Percentiles rank a stretch among this genome's conserved stretches.
phyloP scores from a whole-genome alignment of 1,140 invertebrate genomes.

The Phthorimaea operculella region DNA sequence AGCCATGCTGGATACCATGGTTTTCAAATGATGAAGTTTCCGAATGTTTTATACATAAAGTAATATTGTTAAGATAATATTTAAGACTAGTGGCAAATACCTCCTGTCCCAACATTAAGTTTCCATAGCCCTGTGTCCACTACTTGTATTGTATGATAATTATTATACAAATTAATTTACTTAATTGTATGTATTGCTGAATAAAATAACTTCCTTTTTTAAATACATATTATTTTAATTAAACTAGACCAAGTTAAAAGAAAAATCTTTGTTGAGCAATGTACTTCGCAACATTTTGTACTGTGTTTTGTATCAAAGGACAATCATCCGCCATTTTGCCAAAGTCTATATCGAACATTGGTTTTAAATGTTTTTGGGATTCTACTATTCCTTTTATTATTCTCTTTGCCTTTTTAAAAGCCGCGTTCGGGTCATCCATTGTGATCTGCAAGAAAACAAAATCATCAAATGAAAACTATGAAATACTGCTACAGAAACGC shows the following conservation, averaged over 20 bases:
- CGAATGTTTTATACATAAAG: conserved; percentile 28
- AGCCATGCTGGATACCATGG: conserved; percentile 98
- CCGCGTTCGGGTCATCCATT: conserved; percentile 41
- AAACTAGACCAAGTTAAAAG: conserved; percentile 25
- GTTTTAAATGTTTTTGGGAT: conserved; percentile 35
- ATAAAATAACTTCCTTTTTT: conserved; percentile 44
- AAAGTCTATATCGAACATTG: conserved; percentile 55
- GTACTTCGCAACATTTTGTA: conserved; percentile 33
- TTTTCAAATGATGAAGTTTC: conserved; percentile 75
- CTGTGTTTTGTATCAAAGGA: conserved; percentile 30
- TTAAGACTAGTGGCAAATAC: conserved; percentile 24
- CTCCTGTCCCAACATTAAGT: conserved; percentile 33
- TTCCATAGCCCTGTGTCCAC: conserved; percentile 14
- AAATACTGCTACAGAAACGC: too few relatives aligned
- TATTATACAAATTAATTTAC: conserved; percentile 32
- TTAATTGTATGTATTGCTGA: conserved; percentile 38
- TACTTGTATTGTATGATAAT: conserved; percentile 32
- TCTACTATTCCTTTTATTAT: conserved; percentile 45
- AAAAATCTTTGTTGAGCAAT: conserved; percentile 50
- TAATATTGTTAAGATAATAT: conserved; percentile 34
- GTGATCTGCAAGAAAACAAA: conserved; percentile 27
- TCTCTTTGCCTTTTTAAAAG: conserved; percentile 40
- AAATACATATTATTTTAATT: conserved; percentile 21
- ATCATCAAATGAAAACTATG: conserved; percentile 5
- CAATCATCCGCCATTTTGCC: conserved; percentile 28